phyloP scores from a whole-genome alignment of 2,797 vertebrate species.

The Thalassophryne amazonica region DNA sequence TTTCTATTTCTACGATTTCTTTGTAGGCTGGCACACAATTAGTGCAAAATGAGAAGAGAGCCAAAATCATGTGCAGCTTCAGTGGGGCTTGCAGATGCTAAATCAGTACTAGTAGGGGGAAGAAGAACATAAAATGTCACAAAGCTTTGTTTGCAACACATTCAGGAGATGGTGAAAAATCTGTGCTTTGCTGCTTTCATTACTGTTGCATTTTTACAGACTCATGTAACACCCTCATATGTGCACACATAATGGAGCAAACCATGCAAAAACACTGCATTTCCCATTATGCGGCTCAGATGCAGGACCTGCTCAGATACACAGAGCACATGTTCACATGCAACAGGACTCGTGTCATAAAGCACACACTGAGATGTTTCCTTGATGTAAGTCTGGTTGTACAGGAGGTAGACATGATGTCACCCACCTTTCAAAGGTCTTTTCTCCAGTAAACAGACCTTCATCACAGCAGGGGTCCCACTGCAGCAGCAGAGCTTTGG shows the following conservation, averaged over 20 bases:
- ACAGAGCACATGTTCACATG: neutral
- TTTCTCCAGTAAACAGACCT: constrained; percentile 20
- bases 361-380: neutral
- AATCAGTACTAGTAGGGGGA: constrained; percentile 30
- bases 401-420: constrained; percentile 7
- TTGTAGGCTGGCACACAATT: too few relatives aligned
- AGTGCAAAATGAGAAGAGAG: too few relatives aligned
- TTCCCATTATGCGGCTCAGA: neutral
- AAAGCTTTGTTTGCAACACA: neutral
- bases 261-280: neutral
- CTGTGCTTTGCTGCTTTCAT: neutral
- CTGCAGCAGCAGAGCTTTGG: constrained; percentile 15
- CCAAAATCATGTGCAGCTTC: too few relatives aligned
- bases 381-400: neutral
- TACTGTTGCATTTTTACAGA: neutral
- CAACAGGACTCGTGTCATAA: neutral
- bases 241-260: neutral
- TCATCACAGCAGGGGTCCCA: constrained; percentile 24
- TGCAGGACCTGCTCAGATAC: neutral
- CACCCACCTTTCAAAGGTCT: constrained; percentile 1
- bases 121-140: constrained; percentile 12
- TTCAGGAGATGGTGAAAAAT: neutral
- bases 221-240: neutral
- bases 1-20: too few relatives aligned
- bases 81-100: neutral